phyloP scores from a whole-genome alignment of 2,113 vertebrate genomes.

The Platycercus adscitus region DNA sequence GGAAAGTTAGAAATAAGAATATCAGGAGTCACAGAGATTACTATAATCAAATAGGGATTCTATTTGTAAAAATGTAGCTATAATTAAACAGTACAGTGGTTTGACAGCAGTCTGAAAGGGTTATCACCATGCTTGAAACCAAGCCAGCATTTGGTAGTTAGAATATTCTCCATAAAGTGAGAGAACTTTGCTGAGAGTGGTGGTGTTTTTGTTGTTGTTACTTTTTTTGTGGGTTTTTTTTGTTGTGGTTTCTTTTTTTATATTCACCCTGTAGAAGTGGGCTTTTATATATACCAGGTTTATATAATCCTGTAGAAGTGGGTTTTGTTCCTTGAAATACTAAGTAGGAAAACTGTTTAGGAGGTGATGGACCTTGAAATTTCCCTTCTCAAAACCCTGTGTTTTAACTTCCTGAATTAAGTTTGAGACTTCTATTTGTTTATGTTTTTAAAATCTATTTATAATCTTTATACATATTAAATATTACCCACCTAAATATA shows the following conservation, averaged over 20 bases:
- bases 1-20: background rate
- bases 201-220: background rate
- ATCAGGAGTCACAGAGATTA: background rate
- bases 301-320: background rate
- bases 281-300: background rate
- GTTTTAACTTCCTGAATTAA: background rate
- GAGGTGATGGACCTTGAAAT: background rate
- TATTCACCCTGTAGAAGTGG: background rate
- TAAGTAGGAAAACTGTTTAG: background rate
- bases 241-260: background rate
- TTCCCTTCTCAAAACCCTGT: background rate
- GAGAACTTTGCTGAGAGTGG: background rate
- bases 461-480: background rate
- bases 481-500: background rate
- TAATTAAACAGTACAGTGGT: background rate
- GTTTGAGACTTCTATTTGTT: background rate
- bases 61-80: background rate
- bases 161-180: background rate
- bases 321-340: background rate
- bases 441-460: background rate
- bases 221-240: background rate
- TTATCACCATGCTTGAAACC: background rate
- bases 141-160: background rate
- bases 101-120: background rate
- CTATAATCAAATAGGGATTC: background rate